phyloP scores from a whole-genome alignment of 1,140 invertebrate species.

The Dinothrombium tinctorium region DNA sequence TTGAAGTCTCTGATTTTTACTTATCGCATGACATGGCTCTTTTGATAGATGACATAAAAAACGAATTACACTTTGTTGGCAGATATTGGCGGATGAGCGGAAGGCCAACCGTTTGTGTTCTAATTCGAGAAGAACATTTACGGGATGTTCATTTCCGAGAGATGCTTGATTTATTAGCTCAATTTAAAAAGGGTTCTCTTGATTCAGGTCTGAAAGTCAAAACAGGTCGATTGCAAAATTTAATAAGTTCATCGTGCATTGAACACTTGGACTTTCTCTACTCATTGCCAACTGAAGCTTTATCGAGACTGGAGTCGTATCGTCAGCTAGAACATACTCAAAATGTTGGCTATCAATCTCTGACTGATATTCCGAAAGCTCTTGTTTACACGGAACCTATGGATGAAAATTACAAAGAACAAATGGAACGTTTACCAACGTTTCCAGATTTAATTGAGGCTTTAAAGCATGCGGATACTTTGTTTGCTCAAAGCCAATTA shows the following conservation, averaged over 20 bases:
- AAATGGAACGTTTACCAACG: constrained; percentile 29
- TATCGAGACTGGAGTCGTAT: constrained; percentile 35
- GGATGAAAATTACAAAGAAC: constrained; percentile 25
- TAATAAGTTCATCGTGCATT: constrained; percentile 80
- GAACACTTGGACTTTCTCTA: constrained; percentile 84
- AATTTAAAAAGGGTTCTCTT: constrained; percentile 87
- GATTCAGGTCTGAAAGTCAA: constrained; percentile 72
- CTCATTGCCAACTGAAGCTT: constrained; percentile 36
- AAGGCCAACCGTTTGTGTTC: constrained; percentile 80
- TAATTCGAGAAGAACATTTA: constrained; percentile 90
- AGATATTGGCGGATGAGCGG: constrained; percentile 91
- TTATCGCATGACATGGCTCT: constrained; percentile 89
- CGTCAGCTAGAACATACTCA: constrained; percentile 48
- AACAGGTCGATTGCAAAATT: constrained; percentile 62
- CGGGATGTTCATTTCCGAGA: constrained; percentile 86
- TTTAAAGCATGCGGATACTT: constrained; percentile 37
- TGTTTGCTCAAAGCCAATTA: constrained; percentile 54
- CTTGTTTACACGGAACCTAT: constrained; percentile 40
- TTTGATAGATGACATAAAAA: constrained; percentile 93
- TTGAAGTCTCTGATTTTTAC: constrained; percentile 96
- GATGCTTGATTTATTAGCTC: constrained; percentile 84
- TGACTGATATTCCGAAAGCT: constrained; percentile 81
- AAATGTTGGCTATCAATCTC: constrained; percentile 78
- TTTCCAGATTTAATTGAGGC: constrained; percentile 41
- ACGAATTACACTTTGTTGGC: constrained; percentile 82